Percentiles rank a stretch among this genome's conserved stretches.
These are phyloP conservation scores for Limnephilus rhombicus DNA, from an alignment of 2,888 invertebrate genomes.

Conservation along the genomic window DNA sequence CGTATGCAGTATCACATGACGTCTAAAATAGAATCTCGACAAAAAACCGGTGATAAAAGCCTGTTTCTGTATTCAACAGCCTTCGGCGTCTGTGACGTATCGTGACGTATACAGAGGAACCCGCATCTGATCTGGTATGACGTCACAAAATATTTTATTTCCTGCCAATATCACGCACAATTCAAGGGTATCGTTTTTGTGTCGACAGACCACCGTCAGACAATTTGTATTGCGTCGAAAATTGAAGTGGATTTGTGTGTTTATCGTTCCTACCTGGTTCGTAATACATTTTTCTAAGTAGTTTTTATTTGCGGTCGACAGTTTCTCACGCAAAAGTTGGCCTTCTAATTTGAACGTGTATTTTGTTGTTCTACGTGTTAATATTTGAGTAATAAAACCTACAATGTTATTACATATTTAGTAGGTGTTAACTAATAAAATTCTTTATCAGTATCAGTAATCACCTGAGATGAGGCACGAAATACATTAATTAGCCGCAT, in stretches of 20 bases:
- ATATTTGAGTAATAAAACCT: neutral
- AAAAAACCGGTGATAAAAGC: neutral
- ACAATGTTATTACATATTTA: neutral
- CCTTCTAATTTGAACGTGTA: neutral
- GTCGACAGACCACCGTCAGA: neutral
- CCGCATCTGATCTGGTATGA: neutral
- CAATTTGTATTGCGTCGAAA: neutral
- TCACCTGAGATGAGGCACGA: neutral
- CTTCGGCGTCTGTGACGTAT: neutral
- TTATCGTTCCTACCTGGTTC: neutral
- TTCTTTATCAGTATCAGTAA: no score
- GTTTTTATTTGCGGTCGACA: neutral
- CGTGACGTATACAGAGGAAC: neutral
- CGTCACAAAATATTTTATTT: neutral
- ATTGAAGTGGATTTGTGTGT: neutral
- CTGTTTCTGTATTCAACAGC: neutral
- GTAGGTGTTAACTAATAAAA: neutral
- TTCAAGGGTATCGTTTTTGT: neutral
- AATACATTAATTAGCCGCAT: neutral
- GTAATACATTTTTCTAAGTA: neutral
- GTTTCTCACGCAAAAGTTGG: neutral
- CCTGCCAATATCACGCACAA: constrained; percentile 1
- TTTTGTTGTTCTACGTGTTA: neutral
- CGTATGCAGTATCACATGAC: neutral
- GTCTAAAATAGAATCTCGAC: neutral